These are phyloP conservation scores for Anastrepha obliqua DNA, from an alignment of 1,140 invertebrate genomes.

Conservation along the genomic window DNA sequence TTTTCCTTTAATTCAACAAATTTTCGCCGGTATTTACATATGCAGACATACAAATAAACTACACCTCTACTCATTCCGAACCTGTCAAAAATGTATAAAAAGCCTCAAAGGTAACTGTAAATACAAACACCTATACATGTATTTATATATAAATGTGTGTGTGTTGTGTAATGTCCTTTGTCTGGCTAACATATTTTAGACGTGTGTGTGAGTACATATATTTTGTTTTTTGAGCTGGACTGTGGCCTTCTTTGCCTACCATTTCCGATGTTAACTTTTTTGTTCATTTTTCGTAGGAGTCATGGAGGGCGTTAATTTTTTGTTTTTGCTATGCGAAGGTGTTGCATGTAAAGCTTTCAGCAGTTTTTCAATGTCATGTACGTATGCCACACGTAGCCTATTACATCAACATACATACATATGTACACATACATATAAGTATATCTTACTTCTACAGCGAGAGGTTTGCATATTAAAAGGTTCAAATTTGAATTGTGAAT, in stretches of 20 bases:
- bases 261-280: constrained; percentile 27
- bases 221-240: background rate
- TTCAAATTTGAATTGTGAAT: too few relatives aligned
- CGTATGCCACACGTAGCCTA: background rate
- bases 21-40: too few relatives aligned
- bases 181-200: background rate
- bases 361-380: constrained; percentile 14
- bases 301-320: background rate
- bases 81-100: too few relatives aligned
- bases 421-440: background rate
- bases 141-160: background rate
- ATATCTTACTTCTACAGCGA: background rate
- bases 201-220: background rate
- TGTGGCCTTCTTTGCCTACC: constrained; percentile 23
- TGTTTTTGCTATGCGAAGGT: background rate
- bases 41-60: too few relatives aligned
- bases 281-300: background rate
- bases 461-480: too few relatives aligned
- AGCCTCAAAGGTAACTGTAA: too few relatives aligned
- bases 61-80: too few relatives aligned
- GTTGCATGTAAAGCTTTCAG: background rate
- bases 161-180: background rate
- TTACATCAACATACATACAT: background rate
- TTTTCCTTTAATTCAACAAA: too few relatives aligned
- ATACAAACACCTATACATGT: background rate